Conservation (phyloP, 1,140 invertebrate genomes). For the Zaprionus tsacasi region DNA sequence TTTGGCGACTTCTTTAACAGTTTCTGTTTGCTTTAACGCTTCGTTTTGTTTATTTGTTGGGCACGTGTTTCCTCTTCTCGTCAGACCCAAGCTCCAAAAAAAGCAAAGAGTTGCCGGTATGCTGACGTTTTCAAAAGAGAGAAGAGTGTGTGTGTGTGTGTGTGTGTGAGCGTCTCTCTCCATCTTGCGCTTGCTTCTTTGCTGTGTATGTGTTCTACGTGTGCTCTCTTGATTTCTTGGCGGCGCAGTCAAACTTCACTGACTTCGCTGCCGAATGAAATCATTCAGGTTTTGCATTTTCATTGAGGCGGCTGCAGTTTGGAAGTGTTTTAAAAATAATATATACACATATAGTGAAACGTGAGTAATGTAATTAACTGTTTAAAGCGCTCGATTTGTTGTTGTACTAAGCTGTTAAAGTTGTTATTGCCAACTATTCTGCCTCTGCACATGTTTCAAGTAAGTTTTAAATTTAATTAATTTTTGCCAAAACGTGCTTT, state of each 20-base stretch:
- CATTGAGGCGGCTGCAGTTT: constrained; percentile 61
- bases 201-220: neutral
- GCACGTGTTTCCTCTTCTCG: constrained; percentile 47
- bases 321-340: constrained; percentile 21
- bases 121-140: neutral
- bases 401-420: constrained; percentile 35
- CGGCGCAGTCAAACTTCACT: constrained; percentile 42
- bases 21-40: constrained; percentile 30
- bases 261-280: constrained; percentile 53
- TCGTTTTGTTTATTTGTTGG: constrained; percentile 35
- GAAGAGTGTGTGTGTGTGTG: neutral
- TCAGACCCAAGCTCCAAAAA: constrained; percentile 35
- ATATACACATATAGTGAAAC: constrained; percentile 23
- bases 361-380: constrained; percentile 34
- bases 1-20: constrained; percentile 14
- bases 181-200: constrained; percentile 7
- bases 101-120: constrained; percentile 23
- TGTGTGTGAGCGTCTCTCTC: neutral
- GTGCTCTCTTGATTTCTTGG: constrained; percentile 16
- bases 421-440: constrained; percentile 53
- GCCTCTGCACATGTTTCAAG: constrained; percentile 67
- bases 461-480: constrained; percentile 48
- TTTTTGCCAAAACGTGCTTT: constrained; percentile 27
- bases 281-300: constrained; percentile 78
- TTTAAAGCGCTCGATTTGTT: constrained; percentile 33